Conservation (phyloP, 2,113 vertebrate species). For the Anolis sagrei region DNA sequence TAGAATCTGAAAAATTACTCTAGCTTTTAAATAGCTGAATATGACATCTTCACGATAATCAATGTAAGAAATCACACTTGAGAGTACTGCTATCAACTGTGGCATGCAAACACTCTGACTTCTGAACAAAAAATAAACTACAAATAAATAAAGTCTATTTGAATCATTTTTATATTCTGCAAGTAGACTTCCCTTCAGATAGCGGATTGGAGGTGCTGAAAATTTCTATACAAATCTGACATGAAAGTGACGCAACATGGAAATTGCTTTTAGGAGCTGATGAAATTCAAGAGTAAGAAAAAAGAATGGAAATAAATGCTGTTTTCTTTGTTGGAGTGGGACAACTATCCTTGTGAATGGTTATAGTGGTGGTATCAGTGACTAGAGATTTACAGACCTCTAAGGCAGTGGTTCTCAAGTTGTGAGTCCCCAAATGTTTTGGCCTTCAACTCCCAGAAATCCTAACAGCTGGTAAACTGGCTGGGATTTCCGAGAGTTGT, state of each 20-base stretch:
- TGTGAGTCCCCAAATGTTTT: too few species aligned
- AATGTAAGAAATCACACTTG: too few species aligned
- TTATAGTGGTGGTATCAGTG: background rate
- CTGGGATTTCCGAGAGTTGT: too few species aligned
- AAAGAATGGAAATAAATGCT: too few species aligned
- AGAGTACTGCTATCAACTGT: too few species aligned
- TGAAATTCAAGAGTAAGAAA: background rate
- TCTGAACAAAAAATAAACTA: background rate
- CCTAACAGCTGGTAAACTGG: too few species aligned
- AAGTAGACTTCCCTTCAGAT: background rate
- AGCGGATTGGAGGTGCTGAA: background rate
- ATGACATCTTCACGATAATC: too few species aligned
- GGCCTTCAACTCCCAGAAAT: too few species aligned
- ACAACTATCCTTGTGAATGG: background rate
- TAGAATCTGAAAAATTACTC: too few species aligned
- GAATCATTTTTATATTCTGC: background rate
- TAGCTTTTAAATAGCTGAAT: too few species aligned
- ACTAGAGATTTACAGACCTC: background rate
- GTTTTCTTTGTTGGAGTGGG: background rate
- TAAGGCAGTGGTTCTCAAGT: background rate
- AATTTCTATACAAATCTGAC: background rate
- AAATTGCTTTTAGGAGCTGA: background rate
- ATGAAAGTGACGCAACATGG: background rate
- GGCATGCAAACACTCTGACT: too few species aligned
- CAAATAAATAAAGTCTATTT: background rate